Conservation (phyloP, 2,797 vertebrate species). For the Crocidura indochinensis region DNA sequence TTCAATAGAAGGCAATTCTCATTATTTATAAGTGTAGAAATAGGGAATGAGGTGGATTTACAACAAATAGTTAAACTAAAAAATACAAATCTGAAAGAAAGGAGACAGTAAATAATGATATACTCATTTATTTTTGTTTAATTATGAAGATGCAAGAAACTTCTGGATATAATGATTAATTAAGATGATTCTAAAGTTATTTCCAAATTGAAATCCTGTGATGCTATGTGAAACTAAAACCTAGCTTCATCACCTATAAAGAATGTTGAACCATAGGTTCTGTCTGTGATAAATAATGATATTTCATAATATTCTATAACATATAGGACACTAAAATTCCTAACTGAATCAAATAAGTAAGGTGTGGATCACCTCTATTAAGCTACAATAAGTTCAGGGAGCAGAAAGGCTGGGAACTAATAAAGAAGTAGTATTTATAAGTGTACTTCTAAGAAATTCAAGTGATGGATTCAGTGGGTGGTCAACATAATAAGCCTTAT, state of each 20-base stretch:
- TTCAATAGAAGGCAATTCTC: not conserved
- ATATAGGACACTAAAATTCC: not conserved
- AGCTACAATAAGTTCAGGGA: not conserved
- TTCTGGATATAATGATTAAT: constrained; percentile 5
- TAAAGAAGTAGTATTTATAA: not conserved
- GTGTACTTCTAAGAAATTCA: not conserved
- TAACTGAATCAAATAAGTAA: not conserved
- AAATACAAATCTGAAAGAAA: not conserved
- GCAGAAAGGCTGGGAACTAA: not conserved
- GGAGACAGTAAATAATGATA: constrained; percentile 2
- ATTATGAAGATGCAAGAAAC: constrained; percentile 37
- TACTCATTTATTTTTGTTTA: constrained; percentile 20
- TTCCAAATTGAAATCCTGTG: constrained; percentile 21
- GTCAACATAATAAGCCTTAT: not conserved
- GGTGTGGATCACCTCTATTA: not conserved
- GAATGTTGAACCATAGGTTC: not conserved
- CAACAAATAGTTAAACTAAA: not conserved
- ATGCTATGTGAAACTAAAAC: not conserved
- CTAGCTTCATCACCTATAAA: not conserved
- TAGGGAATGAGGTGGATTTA: not conserved
- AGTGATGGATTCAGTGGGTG: not conserved
- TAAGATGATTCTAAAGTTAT: not conserved
- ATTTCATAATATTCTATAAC: too few species aligned
- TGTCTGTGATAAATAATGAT: not conserved
- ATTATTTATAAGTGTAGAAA: not conserved